A percentile compares a stretch with the other conserved stretches of the same genome.
phyloP scores from a whole-genome alignment of 1,140 invertebrate genomes.

The Belonocnema kinseyi region DNA sequence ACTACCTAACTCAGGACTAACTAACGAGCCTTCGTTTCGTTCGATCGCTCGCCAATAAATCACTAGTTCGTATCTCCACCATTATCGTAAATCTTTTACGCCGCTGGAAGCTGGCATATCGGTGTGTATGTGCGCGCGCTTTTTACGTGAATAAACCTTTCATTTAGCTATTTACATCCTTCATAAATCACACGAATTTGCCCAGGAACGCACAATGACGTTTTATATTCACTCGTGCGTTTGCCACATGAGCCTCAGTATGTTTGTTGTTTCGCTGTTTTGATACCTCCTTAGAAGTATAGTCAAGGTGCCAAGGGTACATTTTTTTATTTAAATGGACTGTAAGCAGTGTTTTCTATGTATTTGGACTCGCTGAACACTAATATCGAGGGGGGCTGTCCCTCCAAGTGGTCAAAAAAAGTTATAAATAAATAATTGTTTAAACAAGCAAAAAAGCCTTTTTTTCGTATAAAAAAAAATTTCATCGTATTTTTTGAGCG shows the following conservation, averaged over 20 bases:
- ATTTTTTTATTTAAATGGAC: no score
- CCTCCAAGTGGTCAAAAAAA: no score
- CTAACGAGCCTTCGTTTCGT: conserved; percentile 67
- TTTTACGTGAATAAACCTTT: conserved; percentile 63
- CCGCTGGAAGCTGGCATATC: conserved; percentile 47
- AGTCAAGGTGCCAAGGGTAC: no score
- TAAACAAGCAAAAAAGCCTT: no score
- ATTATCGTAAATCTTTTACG: conserved; percentile 60
- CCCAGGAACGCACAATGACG: not conserved
- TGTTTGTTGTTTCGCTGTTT: no score
- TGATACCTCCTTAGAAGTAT: no score
- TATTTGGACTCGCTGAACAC: no score
- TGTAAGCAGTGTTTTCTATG: no score
- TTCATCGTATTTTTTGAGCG: no score
- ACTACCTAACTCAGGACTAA: conserved; percentile 69
- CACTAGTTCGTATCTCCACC: conserved; percentile 51
- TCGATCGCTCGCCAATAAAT: conserved; percentile 53
- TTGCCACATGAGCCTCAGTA: not conserved
- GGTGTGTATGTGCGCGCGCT: not conserved
- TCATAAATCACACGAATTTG: not conserved
- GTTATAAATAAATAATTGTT: no score
- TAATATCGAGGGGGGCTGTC: no score
- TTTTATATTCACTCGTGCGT: not conserved
- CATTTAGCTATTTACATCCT: conserved; percentile 35
- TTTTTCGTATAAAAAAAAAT: no score